These are phyloP conservation scores for Pandemis corylana DNA, from an alignment of 2,888 invertebrate genomes.

Conservation along the genomic window DNA sequence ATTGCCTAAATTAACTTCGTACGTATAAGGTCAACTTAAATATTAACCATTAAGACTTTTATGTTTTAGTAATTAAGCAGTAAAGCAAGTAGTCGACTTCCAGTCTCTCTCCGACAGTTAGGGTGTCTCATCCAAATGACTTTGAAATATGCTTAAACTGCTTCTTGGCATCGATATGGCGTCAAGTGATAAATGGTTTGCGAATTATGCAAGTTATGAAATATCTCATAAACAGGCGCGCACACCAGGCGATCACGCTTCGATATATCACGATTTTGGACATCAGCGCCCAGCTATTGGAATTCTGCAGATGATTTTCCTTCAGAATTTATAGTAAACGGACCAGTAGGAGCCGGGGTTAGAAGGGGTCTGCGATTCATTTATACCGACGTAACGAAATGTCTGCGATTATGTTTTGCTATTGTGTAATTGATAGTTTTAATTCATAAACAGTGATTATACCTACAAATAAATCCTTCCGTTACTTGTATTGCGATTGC, in stretches of 20 bases:
- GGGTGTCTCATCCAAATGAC: neutral
- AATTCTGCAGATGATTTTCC: conserved; percentile 76
- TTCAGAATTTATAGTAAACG: conserved; percentile 68
- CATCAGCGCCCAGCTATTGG: conserved; percentile 76
- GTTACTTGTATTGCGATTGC: no score
- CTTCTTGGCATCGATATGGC: conserved; percentile 26
- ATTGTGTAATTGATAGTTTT: neutral
- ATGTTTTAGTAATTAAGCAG: neutral
- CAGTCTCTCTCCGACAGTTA: neutral
- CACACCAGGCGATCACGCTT: conserved; percentile 58
- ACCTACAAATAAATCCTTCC: no score
- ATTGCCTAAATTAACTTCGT: conserved; percentile 3
- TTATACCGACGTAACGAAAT: conserved; percentile 71
- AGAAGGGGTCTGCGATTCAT: conserved; percentile 68
- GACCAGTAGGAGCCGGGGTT: conserved; percentile 63
- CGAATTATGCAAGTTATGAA: conserved; percentile 72
- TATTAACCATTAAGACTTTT: neutral
- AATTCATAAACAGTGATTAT: neutral
- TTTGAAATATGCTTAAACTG: conserved; percentile 10
- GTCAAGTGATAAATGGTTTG: conserved; percentile 68
- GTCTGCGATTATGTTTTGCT: neutral
- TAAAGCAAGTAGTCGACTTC: neutral
- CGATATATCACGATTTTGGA: conserved; percentile 81
- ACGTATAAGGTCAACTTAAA: neutral
- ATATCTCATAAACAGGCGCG: conserved; percentile 80